Base-by-base conservation (phyloP, 2,797 vertebrate genomes). In the Sebastes iracundus region DNA sequence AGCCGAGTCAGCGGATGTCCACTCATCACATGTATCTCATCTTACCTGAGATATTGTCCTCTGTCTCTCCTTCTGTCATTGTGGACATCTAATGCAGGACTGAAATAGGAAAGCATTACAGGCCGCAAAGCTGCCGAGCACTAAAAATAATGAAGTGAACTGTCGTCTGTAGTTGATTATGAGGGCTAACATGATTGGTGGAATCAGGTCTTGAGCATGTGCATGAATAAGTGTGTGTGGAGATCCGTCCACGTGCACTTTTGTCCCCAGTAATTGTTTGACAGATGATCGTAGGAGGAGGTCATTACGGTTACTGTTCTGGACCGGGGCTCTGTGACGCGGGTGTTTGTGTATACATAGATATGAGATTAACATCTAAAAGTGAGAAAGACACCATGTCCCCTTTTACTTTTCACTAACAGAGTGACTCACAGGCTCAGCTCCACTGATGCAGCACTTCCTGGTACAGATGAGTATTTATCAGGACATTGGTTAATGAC, bases 331-430 rank as follows among this genome's bases (percentile, higher is more conserved):
- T 52, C 18, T 4, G 49, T 52, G 49, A 52, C 20, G 49, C 20
- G 1, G 16, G 42, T 16, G 13, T 72, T 35, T 65, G 58, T 33
- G 66, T 13, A 10, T 4, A 6, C 14, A 38, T 52, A 59, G 10
- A 30, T 33, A 42, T 73, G 59, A 62, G 53, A 85, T 90, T 87
- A 82, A 52, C 68, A 76, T 87, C 46, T 62, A 58, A 74, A 70
- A 72, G 67, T 84, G 81, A 81, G 80, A 75, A 74, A 85, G 64
- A 87, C 78, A 64, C 32, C 75, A 18, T 74, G 85, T 87, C 55
- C 78, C 85, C 28, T 52, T 64, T 71, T 55, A 23, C 27, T 60
- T 65, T 59, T 65, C 67, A 53, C 62, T 32, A 27, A 55, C 25
- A 30, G 59, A 58, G 38, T 82, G 85, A 88, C 42, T 87, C 83